phyloP scores from a whole-genome alignment of 2,888 invertebrate genomes.

The Ormyrus thymus region DNA sequence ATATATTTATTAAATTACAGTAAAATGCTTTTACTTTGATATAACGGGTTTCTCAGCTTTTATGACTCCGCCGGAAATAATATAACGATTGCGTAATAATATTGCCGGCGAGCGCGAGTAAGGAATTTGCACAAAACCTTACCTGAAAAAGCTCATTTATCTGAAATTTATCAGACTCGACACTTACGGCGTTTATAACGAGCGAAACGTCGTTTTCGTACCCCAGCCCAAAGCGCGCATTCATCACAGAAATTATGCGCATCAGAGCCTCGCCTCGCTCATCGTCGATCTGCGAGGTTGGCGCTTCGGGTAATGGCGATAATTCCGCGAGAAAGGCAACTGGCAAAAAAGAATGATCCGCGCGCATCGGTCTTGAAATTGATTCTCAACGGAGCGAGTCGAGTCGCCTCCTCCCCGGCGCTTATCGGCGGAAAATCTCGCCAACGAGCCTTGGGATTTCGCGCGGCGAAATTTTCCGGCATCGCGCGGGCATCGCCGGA shows the following conservation, averaged over 20 bases:
- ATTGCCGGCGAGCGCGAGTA: too few species aligned
- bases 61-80: too few species aligned
- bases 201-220: neutral
- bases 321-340: slow-evolving; percentile 16
- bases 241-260: slow-evolving; percentile 16
- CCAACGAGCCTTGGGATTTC: too few species aligned
- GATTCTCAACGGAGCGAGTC: slow-evolving; percentile 9
- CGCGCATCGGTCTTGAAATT: slow-evolving; percentile 18
- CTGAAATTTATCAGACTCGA: neutral
- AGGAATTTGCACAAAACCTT: neutral
- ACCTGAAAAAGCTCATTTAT: neutral
- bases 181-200: neutral
- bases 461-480: neutral
- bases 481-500: neutral
- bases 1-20: too few species aligned
- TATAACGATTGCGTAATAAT: too few species aligned
- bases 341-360: slow-evolving; percentile 1
- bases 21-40: too few species aligned
- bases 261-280: neutral
- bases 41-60: too few species aligned
- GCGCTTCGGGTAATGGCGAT: neutral
- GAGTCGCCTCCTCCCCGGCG: neutral
- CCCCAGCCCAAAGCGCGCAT: neutral
- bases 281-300: neutral
- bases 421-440: slow-evolving; percentile 1